Conservation (phyloP, 2,113 vertebrate species). For the Nasalis larvatus region DNA sequence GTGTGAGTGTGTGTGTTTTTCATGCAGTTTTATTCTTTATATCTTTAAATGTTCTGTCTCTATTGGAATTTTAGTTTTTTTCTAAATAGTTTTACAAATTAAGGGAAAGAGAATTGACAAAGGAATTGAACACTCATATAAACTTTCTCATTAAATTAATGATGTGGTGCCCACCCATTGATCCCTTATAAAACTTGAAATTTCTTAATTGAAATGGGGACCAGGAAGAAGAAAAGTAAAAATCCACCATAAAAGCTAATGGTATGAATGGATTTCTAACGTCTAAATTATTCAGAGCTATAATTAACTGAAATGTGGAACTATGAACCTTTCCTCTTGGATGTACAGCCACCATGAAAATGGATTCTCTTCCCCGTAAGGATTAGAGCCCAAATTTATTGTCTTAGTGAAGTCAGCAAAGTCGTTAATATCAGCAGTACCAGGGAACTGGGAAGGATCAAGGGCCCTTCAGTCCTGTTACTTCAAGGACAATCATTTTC, state of each 20-base stretch:
- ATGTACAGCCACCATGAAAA: neutral
- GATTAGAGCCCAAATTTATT: neutral
- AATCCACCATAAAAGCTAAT: constrained; percentile 44
- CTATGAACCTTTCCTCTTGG: neutral
- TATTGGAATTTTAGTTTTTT: constrained; percentile 16
- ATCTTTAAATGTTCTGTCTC: neutral
- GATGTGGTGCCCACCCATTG: constrained; percentile 59
- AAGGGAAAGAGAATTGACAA: neutral
- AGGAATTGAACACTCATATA: constrained; percentile 53
- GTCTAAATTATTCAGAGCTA: constrained; percentile 40
- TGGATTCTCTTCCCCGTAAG: neutral
- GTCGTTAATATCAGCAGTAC: accelerated
- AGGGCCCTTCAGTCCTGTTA: accelerated
- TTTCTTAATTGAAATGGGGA: constrained; percentile 74
- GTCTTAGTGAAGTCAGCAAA: neutral
- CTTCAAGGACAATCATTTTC: neutral
- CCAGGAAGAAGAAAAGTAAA: constrained; percentile 49
- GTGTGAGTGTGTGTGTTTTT: neutral
- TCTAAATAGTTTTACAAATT: constrained; percentile 42
- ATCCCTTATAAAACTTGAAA: constrained; percentile 77
- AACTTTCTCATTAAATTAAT: constrained; percentile 71
- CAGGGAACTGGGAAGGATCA: accelerated
- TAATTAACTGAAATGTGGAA: constrained; percentile 59
- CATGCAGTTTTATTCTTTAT: neutral
- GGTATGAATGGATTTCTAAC: constrained; percentile 35